A percentile compares a stretch with the other conserved stretches of the same genome.
Evolutionary conservation across 1,140 invertebrate genomes (phyloP).

Genomic region (Hycleus phaleratus): DNA sequence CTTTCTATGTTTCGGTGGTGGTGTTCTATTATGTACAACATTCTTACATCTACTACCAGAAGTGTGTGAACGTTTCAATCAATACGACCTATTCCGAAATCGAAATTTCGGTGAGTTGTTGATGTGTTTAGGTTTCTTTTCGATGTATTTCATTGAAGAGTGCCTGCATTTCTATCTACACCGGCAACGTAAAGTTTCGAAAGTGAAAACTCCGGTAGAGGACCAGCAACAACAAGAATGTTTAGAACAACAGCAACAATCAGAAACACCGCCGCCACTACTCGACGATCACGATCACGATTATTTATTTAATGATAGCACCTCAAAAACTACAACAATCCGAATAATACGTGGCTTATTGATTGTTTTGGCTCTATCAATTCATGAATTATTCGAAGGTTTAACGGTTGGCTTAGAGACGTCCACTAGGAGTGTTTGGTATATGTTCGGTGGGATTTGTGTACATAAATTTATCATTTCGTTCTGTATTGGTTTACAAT

Average conservation of each 20-base stretch:
- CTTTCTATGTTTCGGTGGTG: conserved; percentile 70
- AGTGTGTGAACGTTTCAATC: conserved; percentile 50
- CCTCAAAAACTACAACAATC: conserved; percentile 18
- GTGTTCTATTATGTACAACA: conserved; percentile 69
- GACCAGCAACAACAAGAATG: conserved; percentile 28
- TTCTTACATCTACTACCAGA: conserved; percentile 73
- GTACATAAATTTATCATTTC: conserved; percentile 87
- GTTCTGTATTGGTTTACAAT: conserved; percentile 75
- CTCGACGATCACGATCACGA: conserved; percentile 22
- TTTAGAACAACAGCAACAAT: conserved; percentile 15
- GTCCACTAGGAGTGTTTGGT: conserved; percentile 53
- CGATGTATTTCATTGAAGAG: conserved; percentile 67
- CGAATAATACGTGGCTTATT: conserved; percentile 49
- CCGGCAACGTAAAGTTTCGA: conserved; percentile 28
- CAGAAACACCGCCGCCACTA: neutral
- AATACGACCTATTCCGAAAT: conserved; percentile 39
- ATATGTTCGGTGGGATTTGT: conserved; percentile 71
- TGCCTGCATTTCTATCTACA: conserved; percentile 49
- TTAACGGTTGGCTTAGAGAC: conserved; percentile 66
- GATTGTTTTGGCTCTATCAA: conserved; percentile 66
- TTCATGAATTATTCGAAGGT: conserved; percentile 77
- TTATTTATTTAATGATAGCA: neutral
- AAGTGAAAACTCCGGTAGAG: conserved; percentile 31
- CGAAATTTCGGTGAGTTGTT: conserved; percentile 52
- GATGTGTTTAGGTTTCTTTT: conserved; percentile 63